A percentile compares a stretch with the other conserved stretches of the same genome.
Conservation (phyloP, 2,888 invertebrate genomes). For the Ferdinandea cuprea region DNA sequence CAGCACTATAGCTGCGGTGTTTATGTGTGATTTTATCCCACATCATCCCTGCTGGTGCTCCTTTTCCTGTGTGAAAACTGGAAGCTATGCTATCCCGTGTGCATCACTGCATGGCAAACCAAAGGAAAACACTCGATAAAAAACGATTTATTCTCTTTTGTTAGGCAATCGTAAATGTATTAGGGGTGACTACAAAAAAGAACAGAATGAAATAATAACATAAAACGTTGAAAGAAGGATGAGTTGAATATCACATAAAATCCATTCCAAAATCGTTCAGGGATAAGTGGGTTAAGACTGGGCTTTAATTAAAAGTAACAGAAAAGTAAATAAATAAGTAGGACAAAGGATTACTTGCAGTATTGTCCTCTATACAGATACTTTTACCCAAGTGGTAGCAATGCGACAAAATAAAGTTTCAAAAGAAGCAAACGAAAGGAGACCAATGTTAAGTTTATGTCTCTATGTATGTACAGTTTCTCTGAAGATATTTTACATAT, state of each 20-base stretch:
- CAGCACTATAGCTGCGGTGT: slow-evolving; percentile 24
- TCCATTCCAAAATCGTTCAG: slow-evolving; percentile 12
- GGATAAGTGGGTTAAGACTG: slow-evolving; percentile 29
- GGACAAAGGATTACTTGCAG: slow-evolving; percentile 31
- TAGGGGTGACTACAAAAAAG: slow-evolving; percentile 5
- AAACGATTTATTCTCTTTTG: background rate
- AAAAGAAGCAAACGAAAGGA: background rate
- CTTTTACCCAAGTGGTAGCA: background rate
- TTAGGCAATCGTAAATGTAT: background rate
- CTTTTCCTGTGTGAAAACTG: background rate
- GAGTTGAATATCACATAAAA: slow-evolving; percentile 28
- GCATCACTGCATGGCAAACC: slow-evolving; percentile 27
- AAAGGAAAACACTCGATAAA: slow-evolving; percentile 37
- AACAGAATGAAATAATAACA: slow-evolving; percentile 22
- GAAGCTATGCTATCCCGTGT: slow-evolving; percentile 18
- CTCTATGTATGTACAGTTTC: too few species aligned
- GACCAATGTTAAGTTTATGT: slow-evolving; percentile 8
- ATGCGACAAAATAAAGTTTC: slow-evolving; percentile 12
- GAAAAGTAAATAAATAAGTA: slow-evolving; percentile 8
- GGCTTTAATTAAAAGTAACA: slow-evolving; percentile 25
- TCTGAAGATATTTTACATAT: background rate
- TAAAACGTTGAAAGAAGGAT: slow-evolving; percentile 9
- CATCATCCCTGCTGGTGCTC: slow-evolving; percentile 1
- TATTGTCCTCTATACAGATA: slow-evolving; percentile 2
- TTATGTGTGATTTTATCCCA: slow-evolving; percentile 29